Conservation (phyloP, 2,888 invertebrate genomes). For the Coelogynopora nodosa region DNA sequence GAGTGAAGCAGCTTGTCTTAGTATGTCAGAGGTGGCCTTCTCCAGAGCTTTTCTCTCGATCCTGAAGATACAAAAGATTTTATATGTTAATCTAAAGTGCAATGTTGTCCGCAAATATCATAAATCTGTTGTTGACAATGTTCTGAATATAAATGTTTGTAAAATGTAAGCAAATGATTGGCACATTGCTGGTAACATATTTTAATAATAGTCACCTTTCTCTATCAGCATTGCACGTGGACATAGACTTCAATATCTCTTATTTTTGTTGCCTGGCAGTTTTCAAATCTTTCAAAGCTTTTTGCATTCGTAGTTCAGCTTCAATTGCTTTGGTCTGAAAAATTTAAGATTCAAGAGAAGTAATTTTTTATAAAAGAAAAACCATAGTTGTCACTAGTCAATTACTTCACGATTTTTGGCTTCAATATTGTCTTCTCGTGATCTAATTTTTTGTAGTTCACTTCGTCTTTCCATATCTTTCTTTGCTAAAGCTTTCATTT, state of each 20-base stretch:
- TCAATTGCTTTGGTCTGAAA: background rate
- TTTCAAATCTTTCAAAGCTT: background rate
- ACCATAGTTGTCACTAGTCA: background rate
- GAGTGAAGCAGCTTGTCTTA: background rate
- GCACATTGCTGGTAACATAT: background rate
- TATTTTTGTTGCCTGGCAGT: background rate
- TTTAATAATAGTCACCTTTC: background rate
- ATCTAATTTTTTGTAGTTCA: background rate
- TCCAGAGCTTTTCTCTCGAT: background rate
- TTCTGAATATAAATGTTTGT: background rate
- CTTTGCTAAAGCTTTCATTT: background rate
- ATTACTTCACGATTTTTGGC: background rate
- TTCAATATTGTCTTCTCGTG: background rate
- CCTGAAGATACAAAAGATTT: background rate
- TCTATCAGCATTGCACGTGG: background rate
- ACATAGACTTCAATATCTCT: background rate
- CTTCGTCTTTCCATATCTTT: background rate
- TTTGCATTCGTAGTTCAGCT: background rate
- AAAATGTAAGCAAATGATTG: background rate
- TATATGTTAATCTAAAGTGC: background rate
- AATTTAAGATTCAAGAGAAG: background rate
- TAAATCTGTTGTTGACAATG: too few relatives aligned
- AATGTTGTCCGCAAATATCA: too few relatives aligned
- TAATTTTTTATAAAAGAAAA: background rate
- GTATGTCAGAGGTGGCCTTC: background rate